Base-by-base conservation (phyloP, 2,888 invertebrate genomes). In the Coremacera marginata region DNA sequence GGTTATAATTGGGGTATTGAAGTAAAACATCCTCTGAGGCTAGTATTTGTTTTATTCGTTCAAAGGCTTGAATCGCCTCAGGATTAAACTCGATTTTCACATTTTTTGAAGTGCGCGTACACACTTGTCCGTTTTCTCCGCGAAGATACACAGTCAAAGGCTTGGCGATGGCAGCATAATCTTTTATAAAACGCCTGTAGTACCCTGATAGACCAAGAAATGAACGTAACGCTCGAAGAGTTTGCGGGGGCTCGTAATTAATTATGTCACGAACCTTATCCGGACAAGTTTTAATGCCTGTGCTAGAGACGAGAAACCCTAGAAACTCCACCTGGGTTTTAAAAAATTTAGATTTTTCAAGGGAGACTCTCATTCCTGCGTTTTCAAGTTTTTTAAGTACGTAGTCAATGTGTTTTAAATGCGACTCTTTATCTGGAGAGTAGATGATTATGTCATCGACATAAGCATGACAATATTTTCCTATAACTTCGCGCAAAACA, bases 131-230 rank as follows among this genome's bases (percentile, higher is more conserved):
- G 49, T 77, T 81, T 25, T 80, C 76, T 9, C 81, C 77, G 11
- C 75, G 70, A n/a, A 80, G 72, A 37, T 63, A 77, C 55, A 74
- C 68, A 31, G 79, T 79, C 9, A 80, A 62, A 5, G 80, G 80
- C 44, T 80, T 76, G 2, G 37, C 71, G 16, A 81, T 81, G 34
- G 52, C 55, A 11, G 78, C 76, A 68, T 79, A 80, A 75, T 81
- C 71, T 51, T 52, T 76, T 22, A 80, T 70, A 52, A 78, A 79
- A 5, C 81, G 60, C 9, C 77, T 62, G 34, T 79, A 80, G n/a
- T 79, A 79, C 8, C 79, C 77, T 3, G 79, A 70, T 7, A 78
- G 60, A 27, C 72, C 77, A 34, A 77, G 70, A 37, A 78, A 74
- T 25, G 75, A 73, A 1, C 76, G 77, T 7, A 77, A 34, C 1